Evolutionary conservation across 2,113 vertebrate genomes (phyloP).

Genomic region (Xiphias gladius): DNA sequence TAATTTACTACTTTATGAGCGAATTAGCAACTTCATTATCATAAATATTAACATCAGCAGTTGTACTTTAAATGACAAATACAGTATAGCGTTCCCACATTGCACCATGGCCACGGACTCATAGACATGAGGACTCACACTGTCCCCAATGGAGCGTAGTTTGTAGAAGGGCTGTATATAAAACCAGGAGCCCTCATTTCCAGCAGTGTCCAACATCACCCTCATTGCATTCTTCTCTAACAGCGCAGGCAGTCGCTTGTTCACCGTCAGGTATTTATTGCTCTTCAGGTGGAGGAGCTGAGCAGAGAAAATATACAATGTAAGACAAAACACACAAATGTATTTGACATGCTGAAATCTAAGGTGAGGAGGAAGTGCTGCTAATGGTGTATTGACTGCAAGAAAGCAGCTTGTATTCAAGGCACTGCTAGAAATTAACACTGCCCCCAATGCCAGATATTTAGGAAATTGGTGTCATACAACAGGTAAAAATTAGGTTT

Average conservation of each 20-base stretch:
- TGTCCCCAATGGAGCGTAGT: constrained; percentile 97
- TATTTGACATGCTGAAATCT: background rate
- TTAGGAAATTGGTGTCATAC: too few species aligned
- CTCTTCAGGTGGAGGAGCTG: constrained; percentile 98
- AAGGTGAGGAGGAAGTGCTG: too few species aligned
- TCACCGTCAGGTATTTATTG: constrained; percentile 99
- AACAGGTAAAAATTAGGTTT: too few species aligned
- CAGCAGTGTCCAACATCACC: constrained; percentile 95
- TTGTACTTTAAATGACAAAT: background rate
- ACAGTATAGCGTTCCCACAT: background rate
- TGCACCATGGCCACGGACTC: background rate
- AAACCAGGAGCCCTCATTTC: constrained; percentile 99
- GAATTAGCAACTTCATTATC: background rate
- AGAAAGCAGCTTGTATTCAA: too few species aligned
- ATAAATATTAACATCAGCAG: background rate
- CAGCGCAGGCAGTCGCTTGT: constrained; percentile 96
- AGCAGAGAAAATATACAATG: background rate
- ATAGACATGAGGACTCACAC: constrained; percentile 86
- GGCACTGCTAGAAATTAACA: too few species aligned
- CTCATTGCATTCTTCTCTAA: constrained; percentile 99
- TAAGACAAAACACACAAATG: background rate
- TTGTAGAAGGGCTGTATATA: constrained; percentile 99
- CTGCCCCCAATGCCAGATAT: too few species aligned
- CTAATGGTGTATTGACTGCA: too few species aligned
- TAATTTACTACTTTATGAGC: background rate